Evolutionary conservation across 2,797 vertebrate species (phyloP).

Genomic region (Octomys mimax): DNA sequence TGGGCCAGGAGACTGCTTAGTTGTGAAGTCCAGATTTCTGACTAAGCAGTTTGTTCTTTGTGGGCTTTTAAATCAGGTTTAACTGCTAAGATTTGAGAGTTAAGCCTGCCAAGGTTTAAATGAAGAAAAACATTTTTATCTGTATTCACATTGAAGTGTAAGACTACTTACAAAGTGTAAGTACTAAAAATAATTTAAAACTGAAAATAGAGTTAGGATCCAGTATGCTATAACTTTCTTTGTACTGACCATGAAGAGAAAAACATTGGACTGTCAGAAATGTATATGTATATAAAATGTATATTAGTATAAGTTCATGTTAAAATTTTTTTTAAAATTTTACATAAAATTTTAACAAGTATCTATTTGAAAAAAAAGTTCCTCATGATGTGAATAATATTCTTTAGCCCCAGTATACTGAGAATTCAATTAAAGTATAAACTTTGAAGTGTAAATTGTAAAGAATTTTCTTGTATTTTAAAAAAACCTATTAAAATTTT

Average conservation of each 20-base stretch:
- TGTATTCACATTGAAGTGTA: slow-evolving; percentile 51
- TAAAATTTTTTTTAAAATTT: slow-evolving; percentile 8
- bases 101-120: slow-evolving; percentile 64
- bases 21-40: slow-evolving; percentile 61
- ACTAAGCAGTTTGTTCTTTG: slow-evolving; percentile 63
- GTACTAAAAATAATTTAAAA: slow-evolving; percentile 60
- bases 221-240: neutral
- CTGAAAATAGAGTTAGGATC: slow-evolving; percentile 11
- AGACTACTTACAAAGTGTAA: slow-evolving; percentile 45
- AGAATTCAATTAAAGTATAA: slow-evolving; percentile 36
- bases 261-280: neutral
- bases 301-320: slow-evolving; percentile 19
- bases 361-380: neutral
- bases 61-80: slow-evolving; percentile 69
- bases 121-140: slow-evolving; percentile 64
- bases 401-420: neutral
- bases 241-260: slow-evolving; percentile 8
- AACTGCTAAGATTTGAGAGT: slow-evolving; percentile 55
- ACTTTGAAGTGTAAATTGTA: neutral
- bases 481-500: slow-evolving; percentile 24
- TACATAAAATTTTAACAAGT: slow-evolving; percentile 28
- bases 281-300: neutral
- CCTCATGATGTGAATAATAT: slow-evolving; percentile 8
- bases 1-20: slow-evolving; percentile 53
- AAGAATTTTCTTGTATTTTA: neutral